Conservation (phyloP, 2,888 invertebrate species). For the Rapana venosa region DNA sequence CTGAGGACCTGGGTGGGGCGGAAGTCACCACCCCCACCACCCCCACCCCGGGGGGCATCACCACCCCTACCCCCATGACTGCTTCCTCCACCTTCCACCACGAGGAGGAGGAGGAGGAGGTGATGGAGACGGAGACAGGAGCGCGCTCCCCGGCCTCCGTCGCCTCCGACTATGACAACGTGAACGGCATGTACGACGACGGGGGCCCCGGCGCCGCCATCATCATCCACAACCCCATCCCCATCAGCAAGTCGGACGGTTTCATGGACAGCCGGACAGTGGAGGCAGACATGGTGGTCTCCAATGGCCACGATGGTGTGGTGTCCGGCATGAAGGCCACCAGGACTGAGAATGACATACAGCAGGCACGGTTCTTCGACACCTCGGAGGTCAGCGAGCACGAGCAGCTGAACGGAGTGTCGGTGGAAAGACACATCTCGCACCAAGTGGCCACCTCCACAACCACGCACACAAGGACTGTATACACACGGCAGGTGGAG, state of each 20-base stretch:
- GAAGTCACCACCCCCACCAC: constrained; percentile 50
- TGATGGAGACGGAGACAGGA: background rate
- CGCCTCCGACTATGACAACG: constrained; percentile 72
- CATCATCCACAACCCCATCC: constrained; percentile 43
- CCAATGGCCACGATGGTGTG: constrained; percentile 52
- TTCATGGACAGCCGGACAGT: constrained; percentile 40
- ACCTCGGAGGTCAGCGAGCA: constrained; percentile 45
- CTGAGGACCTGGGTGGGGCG: constrained; percentile 43
- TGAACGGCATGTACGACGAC: constrained; percentile 55
- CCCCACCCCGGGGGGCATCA: constrained; percentile 33
- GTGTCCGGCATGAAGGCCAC: constrained; percentile 51
- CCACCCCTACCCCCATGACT: constrained; percentile 26
- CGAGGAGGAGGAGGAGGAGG: background rate
- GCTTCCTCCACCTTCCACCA: constrained; percentile 6
- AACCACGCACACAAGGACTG: constrained; percentile 47
- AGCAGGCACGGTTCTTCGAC: constrained; percentile 46
- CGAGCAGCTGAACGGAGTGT: constrained; percentile 44
- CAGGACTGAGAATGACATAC: constrained; percentile 53
- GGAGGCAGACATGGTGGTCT: constrained; percentile 49
- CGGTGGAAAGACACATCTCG: constrained; percentile 44
- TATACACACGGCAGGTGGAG: constrained; percentile 50
- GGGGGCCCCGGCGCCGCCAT: constrained; percentile 11
- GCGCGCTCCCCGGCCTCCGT: constrained; percentile 60
- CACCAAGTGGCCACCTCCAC: constrained; percentile 50
- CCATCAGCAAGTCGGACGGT: constrained; percentile 52